Conservation (phyloP, 2,797 vertebrate genomes). For the Glyptemys insculpta region DNA sequence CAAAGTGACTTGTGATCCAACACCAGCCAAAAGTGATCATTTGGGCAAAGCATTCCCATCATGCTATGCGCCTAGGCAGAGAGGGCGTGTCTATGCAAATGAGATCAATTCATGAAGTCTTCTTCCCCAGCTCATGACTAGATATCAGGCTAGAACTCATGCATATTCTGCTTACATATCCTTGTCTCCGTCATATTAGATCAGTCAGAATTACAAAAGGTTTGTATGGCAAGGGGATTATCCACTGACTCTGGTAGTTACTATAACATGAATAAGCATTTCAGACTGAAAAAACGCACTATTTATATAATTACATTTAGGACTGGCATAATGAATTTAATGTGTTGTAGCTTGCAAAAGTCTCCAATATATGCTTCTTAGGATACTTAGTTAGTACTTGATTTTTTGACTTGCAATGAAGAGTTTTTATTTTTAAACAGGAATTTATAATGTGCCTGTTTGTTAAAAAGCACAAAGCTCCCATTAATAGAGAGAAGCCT, state of each 20-base stretch:
- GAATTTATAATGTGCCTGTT: background rate
- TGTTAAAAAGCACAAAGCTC: constrained; percentile 16
- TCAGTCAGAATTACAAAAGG: background rate
- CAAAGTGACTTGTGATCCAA: background rate
- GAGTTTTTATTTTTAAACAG: background rate
- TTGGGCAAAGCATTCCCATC: background rate
- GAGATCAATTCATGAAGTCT: background rate
- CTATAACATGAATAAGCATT: background rate
- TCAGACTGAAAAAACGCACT: background rate
- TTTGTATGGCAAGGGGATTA: background rate
- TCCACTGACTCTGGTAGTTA: background rate
- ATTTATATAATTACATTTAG: background rate
- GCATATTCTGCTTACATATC: background rate
- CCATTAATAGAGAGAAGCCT: background rate
- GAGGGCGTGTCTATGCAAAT: background rate
- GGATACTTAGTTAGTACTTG: background rate
- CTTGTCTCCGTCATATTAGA: background rate
- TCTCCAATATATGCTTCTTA: background rate
- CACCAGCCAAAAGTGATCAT: background rate
- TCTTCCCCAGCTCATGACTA: background rate
- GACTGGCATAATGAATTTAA: background rate
- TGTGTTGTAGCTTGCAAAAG: background rate
- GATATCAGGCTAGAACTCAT: background rate
- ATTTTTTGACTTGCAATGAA: constrained; percentile 9
- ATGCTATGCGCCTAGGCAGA: background rate